Evolutionary conservation across 2,888 invertebrate species (phyloP), one percentile per base, ranked within the genome.

Genomic region (Omphaloscelis lunosa): DNA sequence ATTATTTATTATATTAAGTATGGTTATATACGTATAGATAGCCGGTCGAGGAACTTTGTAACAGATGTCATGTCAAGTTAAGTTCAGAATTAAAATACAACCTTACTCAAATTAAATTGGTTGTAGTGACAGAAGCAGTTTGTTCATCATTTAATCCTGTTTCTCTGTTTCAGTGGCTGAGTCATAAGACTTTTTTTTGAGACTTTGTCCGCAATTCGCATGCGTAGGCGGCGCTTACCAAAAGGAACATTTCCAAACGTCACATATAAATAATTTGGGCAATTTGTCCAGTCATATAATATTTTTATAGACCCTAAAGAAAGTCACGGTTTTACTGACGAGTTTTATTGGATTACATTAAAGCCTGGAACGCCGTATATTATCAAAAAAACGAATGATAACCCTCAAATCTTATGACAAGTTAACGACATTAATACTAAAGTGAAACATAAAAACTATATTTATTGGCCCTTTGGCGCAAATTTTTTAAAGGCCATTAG

Each of bases 241-340:
- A 82, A 68, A 63, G 4, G 27, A 53, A 48, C 23, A 59, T 65
- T 34, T 51, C 12, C 15, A 58, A 69, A 29, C 9, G 20, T 15
- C 2, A n/a, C 45, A 20, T 56, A 77, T n/a, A 70, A 56, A 56
- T 34, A 51, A 77, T 72, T 83, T 83, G 51, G 39, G 45, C 48
- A 72, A 72, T 67, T 67, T 63, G 12, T 61, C 17, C 2, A 63
- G 29, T 65, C 66, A 53, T 77, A 74, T 77, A 81, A 77, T 66
- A 72, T 77, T 79, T 84, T 86, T 85, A 87, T 72, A 34, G 79
- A 29, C 34, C 48, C 41, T 80, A 70, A 83, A 86, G 17, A 53
- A 66, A 63, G 34, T 9, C 27, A 71, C 63, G 20, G 29, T 62
- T 75, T 81, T 62, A 77, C 29, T 45, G 53, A 39, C 23, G n/a